Percentiles rank a stretch among this genome's conserved stretches.
phyloP scores from a whole-genome alignment of 2,888 invertebrate species.

The Rhingia rostrata region DNA sequence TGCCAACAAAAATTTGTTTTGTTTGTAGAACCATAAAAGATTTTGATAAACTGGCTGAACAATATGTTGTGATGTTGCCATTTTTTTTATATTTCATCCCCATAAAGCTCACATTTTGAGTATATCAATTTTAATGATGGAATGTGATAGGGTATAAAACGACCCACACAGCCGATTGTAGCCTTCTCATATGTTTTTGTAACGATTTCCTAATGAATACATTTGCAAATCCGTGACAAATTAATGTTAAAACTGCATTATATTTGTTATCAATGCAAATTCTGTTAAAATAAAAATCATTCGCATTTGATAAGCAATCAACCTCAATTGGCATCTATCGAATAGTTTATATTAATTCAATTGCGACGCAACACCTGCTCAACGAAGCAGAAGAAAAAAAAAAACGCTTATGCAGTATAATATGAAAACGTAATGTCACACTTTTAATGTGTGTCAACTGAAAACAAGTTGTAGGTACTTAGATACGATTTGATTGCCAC shows the following conservation, averaged over 20 bases:
- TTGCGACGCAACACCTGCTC: constrained; percentile 51
- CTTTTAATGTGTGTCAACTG: constrained; percentile 66
- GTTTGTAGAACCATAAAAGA: too few relatives aligned
- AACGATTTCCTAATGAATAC: too few relatives aligned
- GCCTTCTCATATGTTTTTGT: too few relatives aligned
- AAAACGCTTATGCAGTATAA: constrained; percentile 12
- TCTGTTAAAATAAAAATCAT: constrained; percentile 26
- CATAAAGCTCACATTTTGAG: too few relatives aligned
- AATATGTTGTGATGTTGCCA: too few relatives aligned
- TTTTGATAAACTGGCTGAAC: too few relatives aligned
- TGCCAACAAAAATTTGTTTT: too few relatives aligned
- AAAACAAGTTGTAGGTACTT: constrained; percentile 67
- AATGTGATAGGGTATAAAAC: too few relatives aligned
- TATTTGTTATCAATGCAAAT: background rate
- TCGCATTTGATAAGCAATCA: constrained; percentile 44
- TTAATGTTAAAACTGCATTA: background rate
- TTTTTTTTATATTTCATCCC: too few relatives aligned
- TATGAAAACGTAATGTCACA: constrained; percentile 52
- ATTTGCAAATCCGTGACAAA: background rate
- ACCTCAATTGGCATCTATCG: constrained; percentile 54
- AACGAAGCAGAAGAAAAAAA: constrained; percentile 2
- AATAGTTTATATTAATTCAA: constrained; percentile 45
- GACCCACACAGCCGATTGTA: too few relatives aligned
- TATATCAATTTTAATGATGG: too few relatives aligned
- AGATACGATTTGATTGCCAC: constrained; percentile 64